Base-by-base conservation (phyloP, 1,140 invertebrate species). In the Medauroidea extradentata region DNA sequence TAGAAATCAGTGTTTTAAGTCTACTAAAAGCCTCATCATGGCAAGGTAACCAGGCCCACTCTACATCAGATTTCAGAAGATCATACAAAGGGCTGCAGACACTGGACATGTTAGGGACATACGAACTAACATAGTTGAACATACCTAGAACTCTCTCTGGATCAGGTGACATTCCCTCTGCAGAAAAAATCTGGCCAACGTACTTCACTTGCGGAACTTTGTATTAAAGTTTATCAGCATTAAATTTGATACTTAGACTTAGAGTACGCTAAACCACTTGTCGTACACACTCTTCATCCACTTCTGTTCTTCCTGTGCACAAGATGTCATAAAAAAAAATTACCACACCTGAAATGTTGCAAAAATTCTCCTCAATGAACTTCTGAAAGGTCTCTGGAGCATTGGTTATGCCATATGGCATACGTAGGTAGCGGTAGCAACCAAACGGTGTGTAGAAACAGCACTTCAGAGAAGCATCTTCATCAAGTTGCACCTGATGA, bases 101-200 rank as follows among this genome's bases (percentile, higher is more conserved):
- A 19, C 18, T 25, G 18, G 44, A 5, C 18, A 46, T 25, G 24
- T 46, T 46, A 25, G 44, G 44, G 18, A 46, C 18, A 46, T 21
- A 46, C 5, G 18, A 25, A 25, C 24, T 4, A 9, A 46, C 44
- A 46, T 46, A 46, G n/a, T 46, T 46, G 18, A 46, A 25, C 44
- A 46, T 46, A 46, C 44, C 24, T 46, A 46, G n/a, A 19, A 46
- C 18, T 46, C 44, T 46, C 44, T 46, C 44, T 21, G 44, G 24
- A 21, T 25, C 5, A 7, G 29, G 29, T 34, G 29, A 34, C 29
- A 34, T 34, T 34, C 29, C 29, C 29, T 34, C 29, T 11, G 29
- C 29, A 34, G 29, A 34, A 34, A 34, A 34, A 7, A 34, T 34
- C 4, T 46, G 44, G 13, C 44, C 44, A 19, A 46, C 24, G n/a